Conservation (phyloP, 2,113 vertebrate species). For the Grammomys surdaster region DNA sequence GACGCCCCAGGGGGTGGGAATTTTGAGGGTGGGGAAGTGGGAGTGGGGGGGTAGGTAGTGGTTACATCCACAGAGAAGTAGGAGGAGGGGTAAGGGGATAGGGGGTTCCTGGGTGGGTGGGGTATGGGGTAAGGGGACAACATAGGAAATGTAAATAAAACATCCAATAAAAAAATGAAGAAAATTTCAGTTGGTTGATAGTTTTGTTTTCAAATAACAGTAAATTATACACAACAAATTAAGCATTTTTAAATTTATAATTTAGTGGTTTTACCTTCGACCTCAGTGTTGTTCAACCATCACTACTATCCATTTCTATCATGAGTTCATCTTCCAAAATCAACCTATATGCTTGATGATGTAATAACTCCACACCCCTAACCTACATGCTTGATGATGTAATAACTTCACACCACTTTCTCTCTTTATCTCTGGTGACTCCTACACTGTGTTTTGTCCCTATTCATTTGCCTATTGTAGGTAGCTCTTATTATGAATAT, state of each 20-base stretch:
- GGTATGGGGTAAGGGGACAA: too few species aligned
- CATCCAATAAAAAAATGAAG: too few species aligned
- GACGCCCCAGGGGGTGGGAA: too few species aligned
- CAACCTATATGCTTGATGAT: neutral
- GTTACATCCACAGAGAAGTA: too few species aligned
- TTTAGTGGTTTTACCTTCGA: neutral
- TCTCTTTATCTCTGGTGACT: neutral
- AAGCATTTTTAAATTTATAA: neutral
- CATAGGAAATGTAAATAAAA: too few species aligned
- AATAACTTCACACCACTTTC: rapidly evolving
- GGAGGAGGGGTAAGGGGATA: too few species aligned
- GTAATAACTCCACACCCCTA: neutral
- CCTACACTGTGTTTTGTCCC: neutral
- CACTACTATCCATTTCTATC: neutral
- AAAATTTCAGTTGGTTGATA: neutral
- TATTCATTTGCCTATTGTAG: constrained; percentile 16
- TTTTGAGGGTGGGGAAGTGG: too few species aligned
- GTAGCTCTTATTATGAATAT: neutral
- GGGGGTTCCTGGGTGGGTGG: too few species aligned
- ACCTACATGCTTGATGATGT: neutral
- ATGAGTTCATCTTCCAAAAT: neutral
- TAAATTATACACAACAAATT: neutral
- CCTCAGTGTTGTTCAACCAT: neutral
- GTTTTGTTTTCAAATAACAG: constrained; percentile 2
- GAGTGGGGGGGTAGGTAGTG: too few species aligned